Percentiles rank a stretch among this genome's conserved stretches.
Evolutionary conservation across 1,140 invertebrate genomes (phyloP).

Genomic region (Rhyzopertha dominica): DNA sequence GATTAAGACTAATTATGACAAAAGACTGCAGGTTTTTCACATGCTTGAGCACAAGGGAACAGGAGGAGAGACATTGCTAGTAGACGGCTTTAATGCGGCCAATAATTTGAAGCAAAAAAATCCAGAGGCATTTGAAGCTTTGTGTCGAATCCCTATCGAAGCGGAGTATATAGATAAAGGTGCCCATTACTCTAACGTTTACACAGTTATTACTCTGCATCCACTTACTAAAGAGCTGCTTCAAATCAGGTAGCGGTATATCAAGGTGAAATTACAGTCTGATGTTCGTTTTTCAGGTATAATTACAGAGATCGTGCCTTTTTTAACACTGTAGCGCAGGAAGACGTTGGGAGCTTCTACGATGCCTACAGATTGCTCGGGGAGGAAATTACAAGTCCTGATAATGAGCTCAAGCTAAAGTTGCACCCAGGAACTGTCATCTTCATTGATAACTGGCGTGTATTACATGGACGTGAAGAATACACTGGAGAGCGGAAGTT

Average conservation of each 20-base stretch:
- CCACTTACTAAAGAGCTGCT: slow-evolving; percentile 47
- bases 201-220: slow-evolving; percentile 52
- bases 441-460: slow-evolving; percentile 67
- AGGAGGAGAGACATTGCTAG: slow-evolving; percentile 64
- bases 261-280: neutral
- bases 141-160: slow-evolving; percentile 53
- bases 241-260: slow-evolving; percentile 49
- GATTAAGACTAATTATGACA: too few species aligned
- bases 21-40: slow-evolving; percentile 62
- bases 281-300: slow-evolving; percentile 46
- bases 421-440: slow-evolving; percentile 61
- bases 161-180: slow-evolving; percentile 60
- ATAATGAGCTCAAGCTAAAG: slow-evolving; percentile 55
- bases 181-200: slow-evolving; percentile 50
- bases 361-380: slow-evolving; percentile 54
- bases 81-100: slow-evolving; percentile 65
- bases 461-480: slow-evolving; percentile 62
- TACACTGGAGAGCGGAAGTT: slow-evolving; percentile 58
- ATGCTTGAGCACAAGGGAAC: slow-evolving; percentile 56
- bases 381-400: slow-evolving; percentile 49
- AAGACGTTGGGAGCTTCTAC: slow-evolving; percentile 58
- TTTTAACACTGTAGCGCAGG: slow-evolving; percentile 50
- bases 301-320: slow-evolving; percentile 66
- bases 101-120: slow-evolving; percentile 49
- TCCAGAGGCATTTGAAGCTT: slow-evolving; percentile 53